Percentiles rank a stretch among this genome's conserved stretches.
phyloP scores from a whole-genome alignment of 2,888 invertebrate genomes.

The Drosophila meridionalis region DNA sequence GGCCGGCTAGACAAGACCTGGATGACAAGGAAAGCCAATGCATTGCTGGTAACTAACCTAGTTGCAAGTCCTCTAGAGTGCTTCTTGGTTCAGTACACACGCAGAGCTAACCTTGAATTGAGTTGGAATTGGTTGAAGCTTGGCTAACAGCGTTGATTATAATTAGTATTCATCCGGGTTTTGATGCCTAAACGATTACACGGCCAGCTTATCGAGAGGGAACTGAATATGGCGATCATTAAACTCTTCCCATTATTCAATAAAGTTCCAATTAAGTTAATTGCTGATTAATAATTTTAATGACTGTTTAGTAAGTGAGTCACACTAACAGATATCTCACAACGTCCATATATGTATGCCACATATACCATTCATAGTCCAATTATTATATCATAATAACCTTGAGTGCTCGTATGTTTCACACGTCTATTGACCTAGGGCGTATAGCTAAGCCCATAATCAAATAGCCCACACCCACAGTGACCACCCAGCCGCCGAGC shows the following conservation, averaged over 20 bases:
- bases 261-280: background rate
- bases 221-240: background rate
- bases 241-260: background rate
- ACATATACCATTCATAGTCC: background rate
- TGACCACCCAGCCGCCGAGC: constrained; percentile 64
- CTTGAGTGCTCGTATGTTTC: constrained; percentile 52
- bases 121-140: background rate
- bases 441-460: constrained; percentile 52
- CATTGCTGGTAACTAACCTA: constrained; percentile 48
- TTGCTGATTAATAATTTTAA: background rate
- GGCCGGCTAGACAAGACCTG: constrained; percentile 36
- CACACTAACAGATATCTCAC: background rate
- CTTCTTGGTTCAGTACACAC: background rate
- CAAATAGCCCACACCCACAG: constrained; percentile 53
- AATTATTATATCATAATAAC: constrained; percentile 29
- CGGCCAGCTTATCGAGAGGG: background rate
- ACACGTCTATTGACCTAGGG: constrained; percentile 58
- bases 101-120: constrained; percentile 15
- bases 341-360: background rate
- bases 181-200: background rate
- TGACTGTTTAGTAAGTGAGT: background rate
- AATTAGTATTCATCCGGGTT: background rate
- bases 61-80: constrained; percentile 32
- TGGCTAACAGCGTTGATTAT: background rate
- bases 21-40: constrained; percentile 39